Evolutionary conservation across 2,797 vertebrate genomes (phyloP), one percentile per base, ranked within the genome.

Genomic region (Microchirus variegatus): DNA sequence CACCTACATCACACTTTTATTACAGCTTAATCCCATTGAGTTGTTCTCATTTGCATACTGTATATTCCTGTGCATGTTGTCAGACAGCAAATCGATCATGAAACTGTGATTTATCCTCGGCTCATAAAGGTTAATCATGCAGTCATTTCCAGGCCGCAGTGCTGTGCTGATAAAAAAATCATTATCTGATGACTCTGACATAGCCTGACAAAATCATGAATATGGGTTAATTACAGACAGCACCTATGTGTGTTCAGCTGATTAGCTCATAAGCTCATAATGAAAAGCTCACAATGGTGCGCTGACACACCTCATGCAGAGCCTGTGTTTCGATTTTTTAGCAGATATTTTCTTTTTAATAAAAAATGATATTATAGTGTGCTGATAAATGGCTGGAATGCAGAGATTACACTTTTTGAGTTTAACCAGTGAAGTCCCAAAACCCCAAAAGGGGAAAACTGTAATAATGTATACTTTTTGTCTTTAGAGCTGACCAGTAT

Each of bases 81-180:
- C 15, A 38, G 47, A 37, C 40, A 47, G 12, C n/a, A 13, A 47
- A 36, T 19, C 5, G 1, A 40, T 38, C n/a, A 26, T 15, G 1
- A 51, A 22, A 43, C 1, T 2, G 9, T 52, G 3, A 52, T 35
- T 15, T 50, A 41, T 45, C 45, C 9, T 1, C 18, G 10, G 31
- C 44, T 57, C 55, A 58, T 47, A 58, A 45, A 47, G 41, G 14
- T 37, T 22, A 50, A 18, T n/a, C 47, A 19, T 13, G 59, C 48
- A 44, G 22, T 44, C 43, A 37, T 35, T 46, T 7, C 43, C 22
- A 42, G 18, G n/a, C 12, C 17, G 38, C 47, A 35, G 46, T 6
- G 3, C 59, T 17, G 12, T 5, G 0, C 9, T 31, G 50, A 43
- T 40, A 35, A 38, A 45, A 13, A 31, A 31, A 31, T 11, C 19